Evolutionary conservation across 2,888 invertebrate genomes (phyloP).

Genomic region (Lasius platythorax): DNA sequence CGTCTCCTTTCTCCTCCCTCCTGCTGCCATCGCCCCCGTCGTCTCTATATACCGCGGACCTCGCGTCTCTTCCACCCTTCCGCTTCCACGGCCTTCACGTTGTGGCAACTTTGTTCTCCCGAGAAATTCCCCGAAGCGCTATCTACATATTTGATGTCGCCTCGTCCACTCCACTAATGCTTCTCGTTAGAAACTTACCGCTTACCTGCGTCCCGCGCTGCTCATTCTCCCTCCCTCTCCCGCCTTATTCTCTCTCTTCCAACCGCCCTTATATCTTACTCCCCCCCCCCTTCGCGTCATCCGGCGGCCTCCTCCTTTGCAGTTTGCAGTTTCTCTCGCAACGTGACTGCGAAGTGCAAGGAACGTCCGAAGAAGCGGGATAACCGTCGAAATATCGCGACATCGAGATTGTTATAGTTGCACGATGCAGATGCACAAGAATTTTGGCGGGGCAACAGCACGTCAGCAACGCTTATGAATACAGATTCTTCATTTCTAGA

Average conservation of each 20-base stretch:
- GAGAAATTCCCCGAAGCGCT: constrained; percentile 81
- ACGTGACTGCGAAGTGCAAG: constrained; percentile 31
- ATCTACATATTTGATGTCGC: constrained; percentile 83
- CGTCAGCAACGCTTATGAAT: neutral
- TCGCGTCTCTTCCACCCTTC: constrained; percentile 38
- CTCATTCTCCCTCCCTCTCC: constrained; percentile 46
- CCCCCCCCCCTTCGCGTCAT: neutral
- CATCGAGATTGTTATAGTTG: neutral
- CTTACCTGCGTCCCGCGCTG: constrained; percentile 70
- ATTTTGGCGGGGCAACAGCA: neutral
- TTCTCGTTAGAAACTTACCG: constrained; percentile 81
- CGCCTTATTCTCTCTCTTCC: constrained; percentile 37
- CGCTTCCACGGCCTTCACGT: constrained; percentile 63
- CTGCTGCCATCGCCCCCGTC: constrained; percentile 26
- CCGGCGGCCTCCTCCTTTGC: constrained; percentile 29
- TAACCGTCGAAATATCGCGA: constrained; percentile 28
- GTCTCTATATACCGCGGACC: constrained; percentile 63
- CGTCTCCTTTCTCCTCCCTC: constrained; percentile 7
- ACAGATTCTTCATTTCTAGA: neutral
- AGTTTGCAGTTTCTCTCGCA: constrained; percentile 41
- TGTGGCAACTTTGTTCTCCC: constrained; percentile 80
- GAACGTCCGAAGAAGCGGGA: constrained; percentile 1
- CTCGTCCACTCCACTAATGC: constrained; percentile 82
- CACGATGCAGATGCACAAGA: neutral
- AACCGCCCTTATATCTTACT: constrained; percentile 14